These are phyloP conservation scores for western clawed frog (Xenopus tropicalis) DNA, from an alignment of 2,113 vertebrate genomes.

Conservation along the genomic window UCB_Xtro_10.0 CM004443.2:127816501-127817000, in stretches of 20 bases:
- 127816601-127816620: constrained; percentile 18
- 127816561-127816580: constrained; percentile 3
- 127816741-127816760: too few species aligned
- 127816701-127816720: neutral
- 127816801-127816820: too few species aligned
- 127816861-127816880: too few species aligned
- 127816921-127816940: too few species aligned
- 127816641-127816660: constrained; percentile 12
- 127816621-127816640: neutral
- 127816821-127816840: too few species aligned
- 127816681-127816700: neutral
- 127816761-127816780: too few species aligned
- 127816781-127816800: too few species aligned
- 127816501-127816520: constrained; percentile 26
- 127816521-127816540: constrained; percentile 30
- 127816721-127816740: neutral
- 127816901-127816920: too few species aligned
- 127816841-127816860: too few species aligned
- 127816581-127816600: neutral
- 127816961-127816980: too few species aligned
- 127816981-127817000: neutral
- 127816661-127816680: neutral
- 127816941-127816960: too few species aligned
- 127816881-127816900: too few species aligned
- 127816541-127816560: constrained; percentile 23